Conservation (phyloP, 2,888 invertebrate genomes). For the Himalopsyche japonica region DNA sequence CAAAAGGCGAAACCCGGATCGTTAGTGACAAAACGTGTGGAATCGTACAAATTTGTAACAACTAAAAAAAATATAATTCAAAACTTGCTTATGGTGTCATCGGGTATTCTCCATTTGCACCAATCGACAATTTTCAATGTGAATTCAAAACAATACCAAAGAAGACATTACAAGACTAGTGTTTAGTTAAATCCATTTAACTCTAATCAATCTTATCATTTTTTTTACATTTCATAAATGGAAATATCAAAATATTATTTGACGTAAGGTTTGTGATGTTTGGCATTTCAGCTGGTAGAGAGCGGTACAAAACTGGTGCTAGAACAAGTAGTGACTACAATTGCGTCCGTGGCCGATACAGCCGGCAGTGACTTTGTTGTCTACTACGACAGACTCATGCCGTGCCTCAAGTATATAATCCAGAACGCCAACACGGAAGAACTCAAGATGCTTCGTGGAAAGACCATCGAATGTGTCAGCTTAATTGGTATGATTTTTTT, state of each 20-base stretch:
- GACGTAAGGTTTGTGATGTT: neutral
- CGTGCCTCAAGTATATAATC: constrained; percentile 95
- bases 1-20: too few relatives aligned
- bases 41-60: too few relatives aligned
- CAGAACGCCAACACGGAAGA: constrained; percentile 89
- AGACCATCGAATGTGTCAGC: constrained; percentile 98
- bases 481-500: constrained; percentile 74
- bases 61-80: too few relatives aligned
- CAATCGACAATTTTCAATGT: too few relatives aligned
- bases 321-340: constrained; percentile 98
- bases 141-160: neutral
- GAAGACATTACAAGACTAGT: neutral
- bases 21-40: too few relatives aligned
- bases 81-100: too few relatives aligned
- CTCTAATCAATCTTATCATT: neutral
- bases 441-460: constrained; percentile 89
- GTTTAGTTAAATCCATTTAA: too few relatives aligned
- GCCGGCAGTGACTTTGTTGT: constrained; percentile 93
- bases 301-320: constrained; percentile 94
- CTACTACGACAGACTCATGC: constrained; percentile 93
- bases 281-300: constrained; percentile 69
- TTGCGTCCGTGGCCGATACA: constrained; percentile 98
- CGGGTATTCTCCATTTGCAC: too few relatives aligned
- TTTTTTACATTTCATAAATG: neutral
- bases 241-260: neutral